phyloP scores from a whole-genome alignment of 2,797 vertebrate species.

The Rhadinocentrus ornatus region DNA sequence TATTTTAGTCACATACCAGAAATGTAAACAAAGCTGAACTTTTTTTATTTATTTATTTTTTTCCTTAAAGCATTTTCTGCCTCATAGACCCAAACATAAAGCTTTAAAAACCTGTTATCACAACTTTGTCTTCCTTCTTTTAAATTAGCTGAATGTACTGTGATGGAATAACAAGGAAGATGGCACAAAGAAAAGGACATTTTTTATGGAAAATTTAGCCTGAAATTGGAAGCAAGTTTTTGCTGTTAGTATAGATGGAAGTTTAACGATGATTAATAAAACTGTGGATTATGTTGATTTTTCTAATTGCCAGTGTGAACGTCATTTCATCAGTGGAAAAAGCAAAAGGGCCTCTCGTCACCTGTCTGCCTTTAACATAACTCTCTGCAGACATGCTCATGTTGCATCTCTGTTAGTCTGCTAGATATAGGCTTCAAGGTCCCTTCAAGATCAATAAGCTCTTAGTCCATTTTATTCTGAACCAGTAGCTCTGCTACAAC shows the following conservation, averaged over 20 bases:
- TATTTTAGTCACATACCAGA: conserved; percentile 19
- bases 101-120: conserved; percentile 5
- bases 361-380: not conserved
- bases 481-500: conserved; percentile 33
- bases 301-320: not conserved
- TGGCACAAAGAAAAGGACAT: not conserved
- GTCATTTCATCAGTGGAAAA: not conserved
- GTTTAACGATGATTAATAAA: not conserved
- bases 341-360: not conserved
- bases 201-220: not conserved
- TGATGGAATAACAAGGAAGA: conserved; percentile 1
- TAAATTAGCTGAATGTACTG: not conserved
- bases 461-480: conserved; percentile 38
- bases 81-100: conserved; percentile 31
- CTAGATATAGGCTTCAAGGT: too few relatives aligned
- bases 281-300: too few relatives aligned
- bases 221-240: not conserved
- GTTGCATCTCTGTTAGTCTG: not conserved
- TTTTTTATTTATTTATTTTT: too few relatives aligned
- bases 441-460: conserved; percentile 63
- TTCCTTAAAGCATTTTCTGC: conserved; percentile 8
- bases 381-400: not conserved
- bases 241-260: too few relatives aligned
- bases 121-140: conserved; percentile 4
- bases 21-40: conserved; percentile 32